Conservation (phyloP, 1,140 invertebrate species). For the Neuroterus valhalla region DNA sequence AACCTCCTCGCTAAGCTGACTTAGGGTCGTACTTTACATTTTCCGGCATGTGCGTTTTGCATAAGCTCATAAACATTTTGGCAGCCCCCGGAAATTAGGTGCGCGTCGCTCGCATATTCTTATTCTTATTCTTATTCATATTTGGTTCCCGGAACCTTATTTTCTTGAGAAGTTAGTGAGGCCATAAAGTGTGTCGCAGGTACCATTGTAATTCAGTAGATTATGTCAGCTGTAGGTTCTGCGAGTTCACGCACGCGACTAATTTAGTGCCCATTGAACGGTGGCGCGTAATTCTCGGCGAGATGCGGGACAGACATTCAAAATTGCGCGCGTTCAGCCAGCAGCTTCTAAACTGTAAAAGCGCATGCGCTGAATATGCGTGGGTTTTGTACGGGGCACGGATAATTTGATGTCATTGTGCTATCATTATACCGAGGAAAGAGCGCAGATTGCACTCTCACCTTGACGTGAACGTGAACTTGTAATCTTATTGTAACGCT, state of each 20-base stretch:
- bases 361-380: constrained; percentile 30
- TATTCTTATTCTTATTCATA: not conserved
- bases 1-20: not conserved
- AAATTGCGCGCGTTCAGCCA: constrained; percentile 45
- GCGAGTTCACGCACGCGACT: constrained; percentile 46
- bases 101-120: not conserved
- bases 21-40: constrained; percentile 20
- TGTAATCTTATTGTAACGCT: constrained; percentile 50
- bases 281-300: constrained; percentile 46
- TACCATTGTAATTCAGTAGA: constrained; percentile 41
- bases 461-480: constrained; percentile 39
- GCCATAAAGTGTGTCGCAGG: constrained; percentile 22
- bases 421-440: constrained; percentile 50
- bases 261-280: constrained; percentile 50
- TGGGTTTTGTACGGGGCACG: constrained; percentile 41
- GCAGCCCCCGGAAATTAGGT: constrained; percentile 26
- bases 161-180: not conserved
- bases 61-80: constrained; percentile 26
- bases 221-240: constrained; percentile 39
- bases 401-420: constrained; percentile 56
- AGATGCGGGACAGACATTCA: constrained; percentile 18
- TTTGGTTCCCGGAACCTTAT: constrained; percentile 21
- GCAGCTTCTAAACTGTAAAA: constrained; percentile 11
- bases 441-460: constrained; percentile 44
- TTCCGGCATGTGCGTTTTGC: constrained; percentile 4